Base-by-base conservation (phyloP, 2,113 vertebrate species). In the Castor canadensis region DNA sequence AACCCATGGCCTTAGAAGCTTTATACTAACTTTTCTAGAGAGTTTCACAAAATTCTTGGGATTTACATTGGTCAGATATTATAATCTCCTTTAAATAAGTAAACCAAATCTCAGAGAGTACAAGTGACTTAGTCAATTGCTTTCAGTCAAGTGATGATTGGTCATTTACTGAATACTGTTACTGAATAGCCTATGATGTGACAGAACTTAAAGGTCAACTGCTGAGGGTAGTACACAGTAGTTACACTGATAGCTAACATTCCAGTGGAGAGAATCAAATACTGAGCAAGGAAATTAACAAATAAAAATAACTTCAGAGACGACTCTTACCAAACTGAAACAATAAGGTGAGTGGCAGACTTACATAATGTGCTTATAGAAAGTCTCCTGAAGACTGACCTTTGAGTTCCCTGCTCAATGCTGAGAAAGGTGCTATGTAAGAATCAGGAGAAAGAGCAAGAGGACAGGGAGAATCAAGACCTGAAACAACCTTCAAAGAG, bases 211-310 rank as follows among this genome's bases (percentile, higher is more conserved):
- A 7, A 79, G n/a, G 35, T 3, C 40, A 84, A 0, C 79, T 30
- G n/a, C 10, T 35, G 2, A 71, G 19, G 40, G 60, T 0, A 7
- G 5, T 5, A 45, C 15, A 11, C 10, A 76, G 38, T 9, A 0
- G 3, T 47, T n/a, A 64, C 35, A 71, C 1, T 72, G 30, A 66
- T 7, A 52, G n/a, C 45, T 60, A 52, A 58, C 28, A 77, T 62
- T 49, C 30, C 13, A 67, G 22, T 5, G 11, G 45, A 47, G 40
- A 87, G 30, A 83, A 71, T 60, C 9, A 38, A 6, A 32, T 54
- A 40, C 54, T n/a, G 7, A 76, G 32, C 0, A 56, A 15, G 47
- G 4, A 12, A 47, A 24, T 10, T 54, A 91, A 77, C 9, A 83
- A 38, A 49, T 38, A n/a, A 62, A 54, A 52, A 40, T 67, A 87